These are phyloP conservation scores for Parapristionchus giblindavisi DNA, from an alignment of 2,888 invertebrate species.

Conservation along the genomic window DNA sequence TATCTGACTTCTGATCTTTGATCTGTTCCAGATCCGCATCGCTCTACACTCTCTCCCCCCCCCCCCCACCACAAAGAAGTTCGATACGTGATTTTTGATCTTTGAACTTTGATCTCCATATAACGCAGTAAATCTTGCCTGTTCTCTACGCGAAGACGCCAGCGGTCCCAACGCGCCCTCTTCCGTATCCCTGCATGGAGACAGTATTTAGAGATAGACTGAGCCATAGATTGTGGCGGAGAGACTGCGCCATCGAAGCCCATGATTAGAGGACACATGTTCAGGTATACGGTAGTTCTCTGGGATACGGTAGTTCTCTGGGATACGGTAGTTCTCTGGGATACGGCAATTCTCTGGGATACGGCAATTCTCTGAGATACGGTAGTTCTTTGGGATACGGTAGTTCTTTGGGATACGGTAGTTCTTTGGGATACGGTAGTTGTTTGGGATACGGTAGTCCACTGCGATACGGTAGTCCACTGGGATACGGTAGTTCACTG, in stretches of 20 bases:
- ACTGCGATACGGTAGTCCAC: too few species aligned
- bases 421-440: too few species aligned
- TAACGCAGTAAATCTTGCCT: conserved; percentile 69
- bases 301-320: too few species aligned
- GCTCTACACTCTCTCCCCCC: conserved; percentile 58
- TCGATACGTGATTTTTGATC: too few species aligned
- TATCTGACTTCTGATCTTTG: too few species aligned
- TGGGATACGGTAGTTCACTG: too few species aligned
- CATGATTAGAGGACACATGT: conserved; percentile 60
- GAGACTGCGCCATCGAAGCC: conserved; percentile 55
- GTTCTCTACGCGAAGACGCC: conserved; percentile 63
- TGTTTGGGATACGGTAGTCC: too few species aligned
- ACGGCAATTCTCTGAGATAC: too few species aligned
- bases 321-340: too few species aligned
- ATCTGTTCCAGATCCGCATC: conserved; percentile 56
- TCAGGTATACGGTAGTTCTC: conserved; percentile 48
- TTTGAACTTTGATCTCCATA: conserved; percentile 64
- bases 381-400: too few species aligned
- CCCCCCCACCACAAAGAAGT: conserved; percentile 65
- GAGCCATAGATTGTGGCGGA: conserved; percentile 67
- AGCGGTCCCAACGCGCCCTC: conserved; percentile 41
- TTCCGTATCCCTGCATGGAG: conserved; percentile 49
- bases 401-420: too few species aligned
- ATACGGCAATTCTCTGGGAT: too few species aligned
- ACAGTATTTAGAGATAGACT: conserved; percentile 38